Percentiles rank a stretch among this genome's conserved stretches.
Evolutionary conservation across 1,140 invertebrate genomes (phyloP).

Genomic region (Caenorhabditis latens): DNA sequence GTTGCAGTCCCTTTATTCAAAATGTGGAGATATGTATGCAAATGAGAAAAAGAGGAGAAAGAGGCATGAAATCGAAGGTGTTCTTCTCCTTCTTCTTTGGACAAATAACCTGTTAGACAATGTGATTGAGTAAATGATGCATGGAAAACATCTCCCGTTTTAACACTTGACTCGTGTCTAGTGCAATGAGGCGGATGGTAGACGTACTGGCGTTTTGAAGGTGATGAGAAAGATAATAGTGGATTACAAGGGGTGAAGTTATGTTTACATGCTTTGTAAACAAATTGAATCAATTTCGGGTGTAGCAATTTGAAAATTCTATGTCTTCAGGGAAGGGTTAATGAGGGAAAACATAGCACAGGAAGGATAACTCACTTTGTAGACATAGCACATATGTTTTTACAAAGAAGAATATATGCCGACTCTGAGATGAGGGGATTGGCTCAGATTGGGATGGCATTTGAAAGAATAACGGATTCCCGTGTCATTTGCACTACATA

Average conservation of each 20-base stretch:
- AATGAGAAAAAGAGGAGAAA: constrained; percentile 23
- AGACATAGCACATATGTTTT: constrained; percentile 48
- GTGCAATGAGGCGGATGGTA: constrained; percentile 29
- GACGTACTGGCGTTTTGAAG: constrained; percentile 41
- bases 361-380: constrained; percentile 27
- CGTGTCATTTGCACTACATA: constrained; percentile 36
- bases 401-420: constrained; percentile 9
- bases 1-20: background rate
- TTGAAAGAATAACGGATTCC: background rate
- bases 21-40: constrained; percentile 41
- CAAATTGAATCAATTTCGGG: constrained; percentile 34
- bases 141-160: constrained; percentile 40
- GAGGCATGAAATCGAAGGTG: constrained; percentile 1
- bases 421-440: background rate
- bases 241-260: background rate
- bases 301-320: background rate
- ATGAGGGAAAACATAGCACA: constrained; percentile 12
- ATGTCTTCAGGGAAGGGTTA: background rate
- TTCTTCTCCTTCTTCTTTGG: constrained; percentile 4
- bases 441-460: background rate
- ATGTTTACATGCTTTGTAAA: constrained; percentile 10
- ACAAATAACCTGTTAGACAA: constrained; percentile 49
- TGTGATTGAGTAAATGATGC: constrained; percentile 54
- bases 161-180: constrained; percentile 47
- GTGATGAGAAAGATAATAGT: constrained; percentile 5